These are phyloP conservation scores for Alces alces DNA, from an alignment of 2,113 vertebrate species.

Conservation along the genomic window DNA sequence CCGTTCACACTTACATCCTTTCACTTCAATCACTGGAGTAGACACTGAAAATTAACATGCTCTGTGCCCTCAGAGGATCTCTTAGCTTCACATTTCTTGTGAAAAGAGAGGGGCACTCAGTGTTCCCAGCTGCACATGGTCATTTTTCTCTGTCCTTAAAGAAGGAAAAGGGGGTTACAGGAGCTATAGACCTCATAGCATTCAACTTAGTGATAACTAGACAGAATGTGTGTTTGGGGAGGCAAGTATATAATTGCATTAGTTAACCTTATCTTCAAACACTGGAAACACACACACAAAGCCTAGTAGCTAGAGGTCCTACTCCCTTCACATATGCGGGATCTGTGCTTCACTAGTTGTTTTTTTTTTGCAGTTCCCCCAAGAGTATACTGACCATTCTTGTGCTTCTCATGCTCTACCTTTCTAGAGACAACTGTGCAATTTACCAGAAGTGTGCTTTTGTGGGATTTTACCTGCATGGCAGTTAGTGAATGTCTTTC, in stretches of 20 bases:
- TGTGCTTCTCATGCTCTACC: neutral
- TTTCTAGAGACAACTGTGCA: neutral
- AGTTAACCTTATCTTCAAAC: neutral
- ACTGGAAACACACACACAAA: neutral
- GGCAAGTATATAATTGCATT: neutral
- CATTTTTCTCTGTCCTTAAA: neutral
- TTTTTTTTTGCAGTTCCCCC: neutral
- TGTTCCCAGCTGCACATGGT: neutral
- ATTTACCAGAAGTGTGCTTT: conserved; percentile 50
- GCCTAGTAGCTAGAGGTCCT: neutral
- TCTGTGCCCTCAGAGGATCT: neutral
- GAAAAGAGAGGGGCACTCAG: neutral
- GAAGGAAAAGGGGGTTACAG: neutral
- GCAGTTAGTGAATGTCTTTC: neutral
- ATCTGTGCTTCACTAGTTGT: conserved; percentile 20
- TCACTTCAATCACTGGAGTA: neutral
- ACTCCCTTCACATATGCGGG: conserved; percentile 6
- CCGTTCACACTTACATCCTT: neutral
- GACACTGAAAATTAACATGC: neutral
- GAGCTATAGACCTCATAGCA: neutral
- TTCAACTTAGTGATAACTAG: neutral
- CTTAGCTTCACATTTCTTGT: neutral
- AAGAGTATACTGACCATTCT: neutral
- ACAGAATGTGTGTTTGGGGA: neutral
- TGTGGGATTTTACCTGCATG: neutral